phyloP scores from a whole-genome alignment of 2,888 invertebrate species.

The Coelinius sp. region DNA sequence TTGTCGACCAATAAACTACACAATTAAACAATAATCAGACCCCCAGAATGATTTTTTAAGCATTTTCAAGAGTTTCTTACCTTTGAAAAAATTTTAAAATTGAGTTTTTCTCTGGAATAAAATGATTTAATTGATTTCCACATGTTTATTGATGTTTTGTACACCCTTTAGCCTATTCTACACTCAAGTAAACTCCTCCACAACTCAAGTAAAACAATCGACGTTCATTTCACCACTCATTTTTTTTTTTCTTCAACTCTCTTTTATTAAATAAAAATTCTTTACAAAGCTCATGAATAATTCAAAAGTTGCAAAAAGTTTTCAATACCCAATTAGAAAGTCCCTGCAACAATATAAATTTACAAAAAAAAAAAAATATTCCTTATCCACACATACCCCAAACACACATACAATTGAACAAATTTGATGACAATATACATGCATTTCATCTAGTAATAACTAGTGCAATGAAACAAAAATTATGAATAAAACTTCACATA shows the following conservation, averaged over 20 bases:
- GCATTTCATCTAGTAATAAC: not conserved
- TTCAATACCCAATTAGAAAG: not conserved
- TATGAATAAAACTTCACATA: not conserved
- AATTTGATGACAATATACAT: constrained; percentile 13
- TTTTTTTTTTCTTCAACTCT: not conserved
- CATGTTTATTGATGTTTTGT: not conserved
- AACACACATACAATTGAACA: not conserved
- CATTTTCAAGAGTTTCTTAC: not conserved
- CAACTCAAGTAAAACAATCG: not conserved
- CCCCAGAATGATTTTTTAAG: not conserved
- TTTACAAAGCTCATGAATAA: not conserved
- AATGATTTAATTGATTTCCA: not conserved
- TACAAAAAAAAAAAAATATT: not conserved
- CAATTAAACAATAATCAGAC: not conserved
- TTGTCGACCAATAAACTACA: not conserved
- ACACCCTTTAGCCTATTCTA: no score
- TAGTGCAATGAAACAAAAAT: constrained; percentile 13
- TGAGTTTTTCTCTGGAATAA: not conserved
- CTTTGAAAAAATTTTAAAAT: not conserved
- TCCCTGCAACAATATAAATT: constrained; percentile 1
- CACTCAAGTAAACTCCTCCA: not conserved
- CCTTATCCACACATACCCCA: not conserved
- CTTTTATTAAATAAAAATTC: constrained; percentile 8
- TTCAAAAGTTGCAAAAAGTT: not conserved
- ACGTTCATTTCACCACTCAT: not conserved